These are phyloP conservation scores for Thelaira solivaga DNA, from an alignment of 2,888 invertebrate genomes.

Conservation along the genomic window DNA sequence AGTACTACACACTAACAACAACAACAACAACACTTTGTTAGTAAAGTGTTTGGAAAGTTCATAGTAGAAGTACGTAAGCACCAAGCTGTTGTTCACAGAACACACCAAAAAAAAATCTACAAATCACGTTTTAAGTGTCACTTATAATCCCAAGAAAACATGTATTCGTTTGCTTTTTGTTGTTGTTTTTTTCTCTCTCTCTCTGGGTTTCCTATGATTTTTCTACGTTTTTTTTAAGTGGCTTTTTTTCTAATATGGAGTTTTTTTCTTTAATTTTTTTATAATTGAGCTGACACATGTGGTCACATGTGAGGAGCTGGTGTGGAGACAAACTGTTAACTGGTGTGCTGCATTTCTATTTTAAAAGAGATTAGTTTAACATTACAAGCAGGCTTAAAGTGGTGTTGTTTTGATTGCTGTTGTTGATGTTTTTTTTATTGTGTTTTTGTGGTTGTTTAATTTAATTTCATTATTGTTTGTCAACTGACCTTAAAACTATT, in stretches of 20 bases:
- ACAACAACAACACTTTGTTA: background rate
- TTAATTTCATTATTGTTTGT: background rate
- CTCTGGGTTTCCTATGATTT: background rate
- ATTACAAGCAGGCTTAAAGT: constrained; percentile 43
- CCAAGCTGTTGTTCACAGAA: background rate
- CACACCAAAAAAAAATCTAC: constrained; percentile 37
- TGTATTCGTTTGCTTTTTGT: constrained; percentile 45
- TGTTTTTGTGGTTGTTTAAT: background rate
- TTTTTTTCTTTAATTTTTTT: constrained; percentile 26
- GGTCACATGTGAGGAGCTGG: constrained; percentile 35
- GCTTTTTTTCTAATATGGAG: background rate
- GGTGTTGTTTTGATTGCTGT: constrained; percentile 26
- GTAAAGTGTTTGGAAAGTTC: constrained; percentile 54
- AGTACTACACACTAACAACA: constrained; percentile 11
- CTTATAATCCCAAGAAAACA: constrained; percentile 61
- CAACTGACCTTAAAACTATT: constrained; percentile 48
- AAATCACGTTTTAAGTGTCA: constrained; percentile 63
- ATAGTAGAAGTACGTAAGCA: constrained; percentile 14
- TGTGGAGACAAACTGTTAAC: constrained; percentile 40
- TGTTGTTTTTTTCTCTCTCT: constrained; percentile 4
- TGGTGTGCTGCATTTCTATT: constrained; percentile 49
- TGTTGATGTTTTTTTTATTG: background rate
- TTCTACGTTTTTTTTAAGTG: background rate
- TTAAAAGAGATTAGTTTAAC: constrained; percentile 45
- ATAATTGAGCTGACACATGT: constrained; percentile 62